phyloP scores from a whole-genome alignment of 2,113 vertebrate genomes.

The Dinomys branickii region DNA sequence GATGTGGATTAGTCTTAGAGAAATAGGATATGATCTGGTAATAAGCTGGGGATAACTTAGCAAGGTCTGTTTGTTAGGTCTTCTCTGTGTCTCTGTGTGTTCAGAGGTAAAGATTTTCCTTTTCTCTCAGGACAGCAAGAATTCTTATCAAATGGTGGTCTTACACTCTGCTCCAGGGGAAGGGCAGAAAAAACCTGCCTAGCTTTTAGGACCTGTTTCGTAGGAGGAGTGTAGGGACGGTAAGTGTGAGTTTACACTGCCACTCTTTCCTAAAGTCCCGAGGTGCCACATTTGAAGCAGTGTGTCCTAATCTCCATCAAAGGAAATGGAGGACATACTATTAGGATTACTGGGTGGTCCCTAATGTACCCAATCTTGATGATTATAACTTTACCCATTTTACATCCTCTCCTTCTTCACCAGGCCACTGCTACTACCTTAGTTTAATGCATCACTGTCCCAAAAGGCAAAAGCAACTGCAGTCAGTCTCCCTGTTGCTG shows the following conservation, averaged over 20 bases:
- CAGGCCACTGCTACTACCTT: background rate
- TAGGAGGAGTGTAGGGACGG: background rate
- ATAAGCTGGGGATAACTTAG: background rate
- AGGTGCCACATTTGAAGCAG: too few species aligned
- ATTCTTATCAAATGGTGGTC: background rate
- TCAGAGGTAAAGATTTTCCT: background rate
- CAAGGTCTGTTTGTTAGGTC: background rate
- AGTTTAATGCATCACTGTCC: background rate
- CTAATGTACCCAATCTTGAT: background rate
- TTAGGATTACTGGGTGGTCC: background rate
- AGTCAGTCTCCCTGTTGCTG: background rate
- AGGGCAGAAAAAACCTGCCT: background rate
- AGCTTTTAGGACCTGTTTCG: background rate
- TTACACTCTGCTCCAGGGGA: background rate
- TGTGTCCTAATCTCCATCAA: background rate
- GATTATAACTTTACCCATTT: background rate
- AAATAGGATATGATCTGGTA: background rate
- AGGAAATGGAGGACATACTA: background rate
- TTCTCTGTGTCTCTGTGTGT: background rate
- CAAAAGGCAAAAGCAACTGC: background rate
- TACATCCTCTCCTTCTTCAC: background rate
- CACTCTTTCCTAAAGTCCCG: background rate
- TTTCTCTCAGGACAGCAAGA: background rate
- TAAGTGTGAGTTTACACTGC: background rate
- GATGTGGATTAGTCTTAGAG: background rate